A percentile compares a stretch with the other conserved stretches of the same genome.
phyloP scores from a whole-genome alignment of 2,797 vertebrate genomes.

The Pseudocheirus occidentalis region DNA sequence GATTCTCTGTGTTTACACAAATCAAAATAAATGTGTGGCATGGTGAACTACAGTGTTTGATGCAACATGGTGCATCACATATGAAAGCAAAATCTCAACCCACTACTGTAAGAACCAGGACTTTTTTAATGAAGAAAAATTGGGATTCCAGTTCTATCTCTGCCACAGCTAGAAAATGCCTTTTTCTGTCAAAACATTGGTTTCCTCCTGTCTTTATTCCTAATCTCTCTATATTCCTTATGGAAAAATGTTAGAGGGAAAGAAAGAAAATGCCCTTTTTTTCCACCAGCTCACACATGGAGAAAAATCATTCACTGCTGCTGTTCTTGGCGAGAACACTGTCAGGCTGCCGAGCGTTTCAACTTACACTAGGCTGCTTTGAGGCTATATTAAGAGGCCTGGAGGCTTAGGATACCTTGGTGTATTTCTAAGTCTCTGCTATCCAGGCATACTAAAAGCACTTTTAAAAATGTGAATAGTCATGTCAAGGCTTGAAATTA shows the following conservation, averaged over 20 bases:
- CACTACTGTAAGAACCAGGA: background rate
- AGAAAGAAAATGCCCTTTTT: constrained; percentile 2
- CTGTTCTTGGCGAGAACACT: background rate
- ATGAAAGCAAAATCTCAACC: background rate
- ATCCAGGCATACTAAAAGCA: background rate
- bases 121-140: background rate
- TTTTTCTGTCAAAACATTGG: background rate
- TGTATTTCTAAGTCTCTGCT: background rate
- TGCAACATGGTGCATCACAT: background rate
- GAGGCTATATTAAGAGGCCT: background rate
- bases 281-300: constrained; percentile 45
- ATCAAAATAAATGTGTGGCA: constrained; percentile 40
- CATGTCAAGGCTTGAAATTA: background rate
- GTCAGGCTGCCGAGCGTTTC: constrained; percentile 5
- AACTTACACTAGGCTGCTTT: rapidly evolving
- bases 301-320: background rate
- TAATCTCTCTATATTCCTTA: constrained; percentile 18
- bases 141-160: background rate
- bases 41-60: constrained; percentile 12
- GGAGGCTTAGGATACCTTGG: background rate
- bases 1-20: constrained; percentile 45
- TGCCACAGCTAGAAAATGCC: constrained; percentile 24
- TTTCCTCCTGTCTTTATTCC: constrained; percentile 1
- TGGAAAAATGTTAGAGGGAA: background rate
- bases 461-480: background rate